Evolutionary conservation across 1,140 invertebrate genomes (phyloP), one percentile per base, ranked within the genome.

Genomic region (Amyelois transitella): DNA sequence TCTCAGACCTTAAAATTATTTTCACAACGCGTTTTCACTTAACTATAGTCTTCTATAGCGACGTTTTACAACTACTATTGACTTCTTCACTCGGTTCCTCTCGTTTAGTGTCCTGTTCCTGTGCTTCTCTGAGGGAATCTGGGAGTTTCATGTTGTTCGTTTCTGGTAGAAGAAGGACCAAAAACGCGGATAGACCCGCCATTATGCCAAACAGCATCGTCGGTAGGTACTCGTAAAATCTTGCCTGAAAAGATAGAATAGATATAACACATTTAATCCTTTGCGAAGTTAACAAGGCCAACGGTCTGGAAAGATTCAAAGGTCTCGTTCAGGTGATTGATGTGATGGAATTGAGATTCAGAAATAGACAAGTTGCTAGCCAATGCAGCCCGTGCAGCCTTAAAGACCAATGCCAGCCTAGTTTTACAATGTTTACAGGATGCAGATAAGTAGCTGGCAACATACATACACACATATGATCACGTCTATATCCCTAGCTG

Each of bases 151-250:
- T 87, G 55, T 91, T 89, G 18, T 91, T 85, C 6, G 93, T 94
- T 80, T 94, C 94, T 1, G 94, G 93, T 45, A 94, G 84, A 3
- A 89, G 87, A 0, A 94, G 72, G 1, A 90, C 89, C 0, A 93
- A 65, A n/a, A 90, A 69, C 0, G 90, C 92, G 1, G 92, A 91
- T 8, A 92, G 63, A 1, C 93, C 70, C 0, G 93, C 90, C 86
- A 94, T 92, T 10, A 86, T 75, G 0, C 92, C 93, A 69, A 95
- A 95, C 2, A 95, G 75, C 12, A 94, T 86, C 17, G 94, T 88
- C 8, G 94, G 94, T 0, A 94, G 83, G 49, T 89, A 90, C 14
- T 87, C 72, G 64, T 84, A 84, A 55, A 61, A 78, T 38, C 65
- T 67, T 1, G 82, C 71, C 83, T 86, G 74, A 12, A 72, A 78